Evolutionary conservation across 2,888 invertebrate species (phyloP), one percentile per base, ranked within the genome.

Genomic region (Diplazon laetatorius): DNA sequence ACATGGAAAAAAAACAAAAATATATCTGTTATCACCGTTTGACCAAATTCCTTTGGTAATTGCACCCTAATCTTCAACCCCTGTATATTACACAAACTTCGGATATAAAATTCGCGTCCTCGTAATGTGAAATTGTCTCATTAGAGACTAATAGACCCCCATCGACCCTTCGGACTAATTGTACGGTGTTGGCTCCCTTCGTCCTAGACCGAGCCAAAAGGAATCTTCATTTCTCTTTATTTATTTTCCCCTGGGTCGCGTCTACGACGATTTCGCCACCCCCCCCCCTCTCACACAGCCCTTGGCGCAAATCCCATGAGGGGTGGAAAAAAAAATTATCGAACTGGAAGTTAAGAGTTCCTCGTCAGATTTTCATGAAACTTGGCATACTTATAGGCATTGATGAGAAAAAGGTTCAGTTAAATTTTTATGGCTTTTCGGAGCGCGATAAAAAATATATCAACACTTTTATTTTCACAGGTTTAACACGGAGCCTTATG

Each of bases 41-140:
- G 50, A 22, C 65, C 50, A 50, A 50, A 50, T 35, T 50, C 37
- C 50, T 65, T 65, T 65, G 37, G 50, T 63, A 48, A 63, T 48
- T 6, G 39, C 59, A 39, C n/a, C n/a, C 39, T 6, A 10, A 2
- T 39, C n/a, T n/a, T 39, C 39, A 30, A n/a, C 18, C 9, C 48
- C 8, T 30, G 55, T 30, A n/a, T n/a, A n/a, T 9, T 55, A 55
- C 6, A 16, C 44, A 14, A 35, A 16, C 30, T 16, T 10, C 0
- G 10, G n/a, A 3, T 46, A 9, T 16, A 5, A 46, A 20, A n/a
- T 65, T 1, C 20, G 20, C 22, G 8, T 37, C n/a, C 12, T 25
- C 14, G 1, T 5, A 20, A 14, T 14, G 20, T n/a, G 22, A 57
- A 50, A 59, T 20, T 57, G 39, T 62, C 42, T 60, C 52, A 55